Base-by-base conservation (phyloP, 2,888 invertebrate genomes). In the Trilocha varians region DNA sequence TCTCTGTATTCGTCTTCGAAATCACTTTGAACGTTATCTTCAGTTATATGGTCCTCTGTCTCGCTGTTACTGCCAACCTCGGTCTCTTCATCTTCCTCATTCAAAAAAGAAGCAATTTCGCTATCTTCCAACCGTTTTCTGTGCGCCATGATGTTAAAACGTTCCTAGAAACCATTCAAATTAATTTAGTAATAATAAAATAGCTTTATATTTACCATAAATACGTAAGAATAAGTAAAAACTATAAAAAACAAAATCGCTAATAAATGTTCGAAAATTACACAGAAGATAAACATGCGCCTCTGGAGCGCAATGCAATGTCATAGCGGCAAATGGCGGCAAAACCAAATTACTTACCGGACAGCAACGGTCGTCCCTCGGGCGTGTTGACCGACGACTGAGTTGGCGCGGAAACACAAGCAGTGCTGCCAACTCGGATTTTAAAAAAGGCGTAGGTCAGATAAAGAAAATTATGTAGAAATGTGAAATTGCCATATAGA, bases 11-110 rank as follows among this genome's bases (percentile, higher is more conserved):
- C 49, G 45, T 50, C 50, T 35, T 49, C 50, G 39, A 15, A 13
- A 43, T 53, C 50, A 43, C 50, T 52, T 41, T 50, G 47, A 32
- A 52, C 40, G 38, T 55, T 41, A 40, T 53, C 46, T 47, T 52
- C 47, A 41, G 34, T 46, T 43, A 55, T 32, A 45, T 55, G 45
- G 44, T 50, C 49, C 42, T 55, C 48, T 11, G 34, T 39, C 40
- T 53, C 50, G 47, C 52, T 54, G 42, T 48, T 39, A 44, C 47
- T 49, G 45, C 44, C 52, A 47, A 47, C 43, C 42, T 42, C 46
- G 17, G 37, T 40, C 16, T 34, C 40, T 39, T 51, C 45, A 16
- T 51, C 50, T 51, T 48, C 47, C 39, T 45, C 39, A 41, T 41
- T 42, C 44, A 50, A 50, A 13, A 50, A 41, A 37, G 45, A 43